Evolutionary conservation across 2,888 invertebrate species (phyloP).

Genomic region (Eudasyphora cyanicolor): DNA sequence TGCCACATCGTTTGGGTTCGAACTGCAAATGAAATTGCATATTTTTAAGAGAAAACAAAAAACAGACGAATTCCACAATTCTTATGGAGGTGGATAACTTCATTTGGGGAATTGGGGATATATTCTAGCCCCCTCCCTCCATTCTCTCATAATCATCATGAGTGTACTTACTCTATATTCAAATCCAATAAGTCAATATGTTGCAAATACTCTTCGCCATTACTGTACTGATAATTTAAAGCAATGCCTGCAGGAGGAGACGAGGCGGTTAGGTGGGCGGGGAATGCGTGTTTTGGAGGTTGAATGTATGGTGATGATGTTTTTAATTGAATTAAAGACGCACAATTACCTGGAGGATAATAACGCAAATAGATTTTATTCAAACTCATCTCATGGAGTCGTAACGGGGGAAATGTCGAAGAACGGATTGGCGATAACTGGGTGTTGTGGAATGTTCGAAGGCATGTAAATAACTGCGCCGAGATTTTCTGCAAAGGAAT

Average conservation of each 20-base stretch:
- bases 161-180: constrained; percentile 82
- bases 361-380: constrained; percentile 86
- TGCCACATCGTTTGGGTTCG: constrained; percentile 58
- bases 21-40: constrained; percentile 38
- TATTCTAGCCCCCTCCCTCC: not conserved
- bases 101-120: constrained; percentile 13
- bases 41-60: too few species aligned
- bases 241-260: constrained; percentile 81
- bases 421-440: too few species aligned
- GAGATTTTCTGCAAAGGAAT: constrained; percentile 53
- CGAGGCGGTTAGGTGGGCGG: not conserved
- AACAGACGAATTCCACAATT: not conserved
- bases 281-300: too few species aligned
- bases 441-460: not conserved
- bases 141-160: not conserved
- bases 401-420: not conserved
- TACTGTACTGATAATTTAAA: constrained; percentile 83
- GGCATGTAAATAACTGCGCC: not conserved
- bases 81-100: not conserved
- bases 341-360: constrained; percentile 84
- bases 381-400: constrained; percentile 82
- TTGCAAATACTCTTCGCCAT: constrained; percentile 82
- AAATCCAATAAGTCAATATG: constrained; percentile 85
- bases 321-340: not conserved
- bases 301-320: not conserved